A percentile compares a stretch with the other conserved stretches of the same genome.
phyloP scores from a whole-genome alignment of 2,888 invertebrate genomes.

The Calameuta idolon region DNA sequence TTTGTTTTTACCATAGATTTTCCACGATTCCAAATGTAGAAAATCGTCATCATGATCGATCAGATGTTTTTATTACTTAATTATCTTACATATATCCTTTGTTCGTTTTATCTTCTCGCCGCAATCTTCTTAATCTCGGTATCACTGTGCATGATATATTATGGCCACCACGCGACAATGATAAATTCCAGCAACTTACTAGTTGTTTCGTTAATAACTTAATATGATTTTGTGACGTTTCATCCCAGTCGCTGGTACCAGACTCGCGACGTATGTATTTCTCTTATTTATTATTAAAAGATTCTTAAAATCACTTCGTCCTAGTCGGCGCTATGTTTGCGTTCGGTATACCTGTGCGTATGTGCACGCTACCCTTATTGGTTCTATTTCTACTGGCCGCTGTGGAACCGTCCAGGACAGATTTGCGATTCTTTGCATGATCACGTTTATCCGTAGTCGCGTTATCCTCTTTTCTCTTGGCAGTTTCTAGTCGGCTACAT shows the following conservation, averaged over 20 bases:
- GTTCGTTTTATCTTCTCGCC: too few relatives aligned
- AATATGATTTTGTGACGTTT: too few relatives aligned
- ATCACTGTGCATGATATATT: conserved; percentile 8
- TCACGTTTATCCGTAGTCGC: conserved; percentile 10
- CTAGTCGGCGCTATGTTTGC: conserved; percentile 33
- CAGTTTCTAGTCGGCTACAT: conserved; percentile 31
- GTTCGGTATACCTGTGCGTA: conserved; percentile 35
- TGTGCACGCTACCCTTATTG: conserved; percentile 46
- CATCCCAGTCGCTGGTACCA: conserved; percentile 2
- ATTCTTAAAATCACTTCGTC: conserved; percentile 38
- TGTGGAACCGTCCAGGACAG: conserved; percentile 43
- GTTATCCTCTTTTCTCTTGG: conserved; percentile 31
- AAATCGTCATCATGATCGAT: too few relatives aligned
- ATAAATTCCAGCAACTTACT: too few relatives aligned
- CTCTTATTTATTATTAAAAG: conserved; percentile 21
- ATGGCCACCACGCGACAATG: background rate
- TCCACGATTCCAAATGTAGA: too few relatives aligned
- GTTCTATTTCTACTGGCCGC: conserved; percentile 48
- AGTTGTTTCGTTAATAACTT: too few relatives aligned
- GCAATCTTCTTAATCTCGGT: background rate
- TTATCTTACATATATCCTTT: too few relatives aligned
- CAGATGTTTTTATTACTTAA: too few relatives aligned
- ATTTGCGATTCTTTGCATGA: conserved; percentile 37
- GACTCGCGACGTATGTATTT: background rate
- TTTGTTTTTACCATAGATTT: too few relatives aligned